Evolutionary conservation across 2,797 vertebrate species (phyloP).

Genomic region (Gobio occitaniae): DNA sequence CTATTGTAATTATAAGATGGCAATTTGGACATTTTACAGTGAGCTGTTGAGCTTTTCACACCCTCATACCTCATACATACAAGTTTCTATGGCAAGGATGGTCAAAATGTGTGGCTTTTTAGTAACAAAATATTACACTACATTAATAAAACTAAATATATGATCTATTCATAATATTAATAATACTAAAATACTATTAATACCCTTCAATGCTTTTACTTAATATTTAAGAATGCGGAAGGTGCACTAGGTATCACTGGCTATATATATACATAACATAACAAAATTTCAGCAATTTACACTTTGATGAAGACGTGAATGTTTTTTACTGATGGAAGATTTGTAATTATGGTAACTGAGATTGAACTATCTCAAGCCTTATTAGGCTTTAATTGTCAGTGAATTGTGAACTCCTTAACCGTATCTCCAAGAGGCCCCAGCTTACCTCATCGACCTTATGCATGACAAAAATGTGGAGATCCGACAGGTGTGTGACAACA

Average conservation of each 20-base stretch:
- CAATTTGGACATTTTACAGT: not conserved
- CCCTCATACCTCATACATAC: not conserved
- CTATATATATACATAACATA: not conserved
- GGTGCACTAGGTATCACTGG: not conserved
- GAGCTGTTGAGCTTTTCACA: not conserved
- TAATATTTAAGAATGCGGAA: not conserved
- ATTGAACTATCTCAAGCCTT: not conserved
- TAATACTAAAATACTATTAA: not conserved
- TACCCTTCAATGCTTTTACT: not conserved
- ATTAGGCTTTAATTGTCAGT: not conserved
- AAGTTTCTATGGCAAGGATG: not conserved
- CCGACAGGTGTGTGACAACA: slow-evolving; percentile 95
- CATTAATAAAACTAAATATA: not conserved
- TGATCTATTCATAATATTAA: not conserved
- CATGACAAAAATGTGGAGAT: slow-evolving; percentile 95
- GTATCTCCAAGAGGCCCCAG: slow-evolving; percentile 85
- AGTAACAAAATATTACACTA: not conserved
- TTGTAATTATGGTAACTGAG: not conserved
- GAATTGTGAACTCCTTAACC: slow-evolving; percentile 62
- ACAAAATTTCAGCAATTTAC: not conserved
- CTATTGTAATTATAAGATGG: not conserved
- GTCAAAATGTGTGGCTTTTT: not conserved
- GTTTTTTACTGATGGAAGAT: not conserved
- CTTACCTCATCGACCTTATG: slow-evolving; percentile 96
- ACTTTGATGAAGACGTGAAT: not conserved